phyloP scores from a whole-genome alignment of 1,140 invertebrate species.

The Babylonia areolata region DNA sequence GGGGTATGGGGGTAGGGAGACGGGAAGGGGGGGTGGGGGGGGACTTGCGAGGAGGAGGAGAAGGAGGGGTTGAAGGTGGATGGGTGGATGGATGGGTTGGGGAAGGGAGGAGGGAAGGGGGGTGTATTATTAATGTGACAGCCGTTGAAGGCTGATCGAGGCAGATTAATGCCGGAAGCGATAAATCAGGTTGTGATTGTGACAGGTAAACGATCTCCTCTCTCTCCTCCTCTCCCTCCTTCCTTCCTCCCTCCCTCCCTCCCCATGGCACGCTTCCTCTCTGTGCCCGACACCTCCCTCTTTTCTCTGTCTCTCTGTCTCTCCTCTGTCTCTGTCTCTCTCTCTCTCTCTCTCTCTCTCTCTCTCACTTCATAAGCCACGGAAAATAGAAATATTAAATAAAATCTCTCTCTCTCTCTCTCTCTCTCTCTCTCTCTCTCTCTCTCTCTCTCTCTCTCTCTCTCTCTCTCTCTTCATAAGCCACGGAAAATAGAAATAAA shows the following conservation, averaged over 20 bases:
- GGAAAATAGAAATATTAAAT: no score
- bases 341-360: not conserved
- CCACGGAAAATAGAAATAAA: no score
- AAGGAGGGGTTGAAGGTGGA: not conserved
- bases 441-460: not conserved
- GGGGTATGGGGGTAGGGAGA: no score
- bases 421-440: not conserved
- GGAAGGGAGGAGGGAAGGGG: not conserved
- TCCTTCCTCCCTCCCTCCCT: not conserved
- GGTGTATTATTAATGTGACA: not conserved
- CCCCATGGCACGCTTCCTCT: no score
- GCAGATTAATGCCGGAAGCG: slow-evolving; percentile 21
- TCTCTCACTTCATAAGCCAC: no score
- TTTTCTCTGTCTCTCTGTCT: no score
- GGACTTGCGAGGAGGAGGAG: not conserved
- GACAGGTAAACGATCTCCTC: slow-evolving; percentile 13
- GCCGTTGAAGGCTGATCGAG: not conserved
- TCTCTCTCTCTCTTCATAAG: not conserved
- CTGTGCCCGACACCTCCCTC: no score
- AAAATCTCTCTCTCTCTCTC: not conserved
- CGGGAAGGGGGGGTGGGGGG: not conserved
- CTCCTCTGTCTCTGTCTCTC: no score
- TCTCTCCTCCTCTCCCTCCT: not conserved
- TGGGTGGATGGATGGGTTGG: not conserved
- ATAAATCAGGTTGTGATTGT: slow-evolving; percentile 23